Evolutionary conservation across 2,888 invertebrate species (phyloP), one percentile per base, ranked within the genome.

Genomic region (Mongoloraphidia duomilia): DNA sequence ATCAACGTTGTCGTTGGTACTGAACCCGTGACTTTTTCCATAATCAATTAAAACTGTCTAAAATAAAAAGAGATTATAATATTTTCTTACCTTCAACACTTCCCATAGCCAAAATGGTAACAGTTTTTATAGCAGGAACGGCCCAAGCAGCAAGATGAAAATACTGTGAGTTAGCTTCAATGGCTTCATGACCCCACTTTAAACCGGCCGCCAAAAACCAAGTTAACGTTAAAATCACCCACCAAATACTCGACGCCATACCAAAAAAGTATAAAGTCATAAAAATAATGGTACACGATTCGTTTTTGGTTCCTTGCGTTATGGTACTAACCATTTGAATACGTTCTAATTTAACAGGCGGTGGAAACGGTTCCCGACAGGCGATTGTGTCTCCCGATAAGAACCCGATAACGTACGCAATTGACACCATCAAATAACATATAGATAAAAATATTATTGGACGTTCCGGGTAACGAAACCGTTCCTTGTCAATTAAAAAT

Each of bases 111-210:
- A 95, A 73, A 59, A 95, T 90, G 50, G 90, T 89, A 65, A 96
- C 94, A 46, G 95, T 95, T 69, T 94, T 91, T 50, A 94, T 77
- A 49, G 95, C 95, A 46, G 96, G 95, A 45, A 95, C 85, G 48
- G 93, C 93, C 96, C 96, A 96, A n/a, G 95, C 95, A 49, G 89
- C 89, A 59, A 95, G 76, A 76, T 96, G 96, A 68, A 96, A 96
- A 68, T 94, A 92, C 69, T 94, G 92, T 10, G 94, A 93, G 70
- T 95, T 91, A 47, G 92, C 90, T 72, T 94, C 94, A 62, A 96
- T 95, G 37, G 95, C 95, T 74, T 96, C 96, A 68, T 94, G 93
- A 41, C 94, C 94, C 95, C 95, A 96, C 71, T 95, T 95, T 50
- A 95, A 76, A 35, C 94, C 94, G 52, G 95, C 94, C 40, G 94